These are phyloP conservation scores for Lasioglossum morio DNA, from an alignment of 2,888 invertebrate species.

Conservation along the genomic window DNA sequence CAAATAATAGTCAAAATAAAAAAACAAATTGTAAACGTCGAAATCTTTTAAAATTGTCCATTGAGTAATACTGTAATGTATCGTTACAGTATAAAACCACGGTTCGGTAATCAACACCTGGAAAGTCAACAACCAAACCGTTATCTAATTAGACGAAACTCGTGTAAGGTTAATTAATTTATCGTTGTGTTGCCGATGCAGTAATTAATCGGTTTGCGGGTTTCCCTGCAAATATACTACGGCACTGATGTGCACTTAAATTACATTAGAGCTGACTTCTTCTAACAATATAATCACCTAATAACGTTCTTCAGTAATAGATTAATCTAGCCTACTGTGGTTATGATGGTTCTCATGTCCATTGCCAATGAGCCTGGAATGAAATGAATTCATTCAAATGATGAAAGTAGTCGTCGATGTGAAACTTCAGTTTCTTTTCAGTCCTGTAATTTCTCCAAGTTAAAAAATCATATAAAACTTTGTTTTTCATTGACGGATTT, in stretches of 20 bases:
- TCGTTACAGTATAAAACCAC: not conserved
- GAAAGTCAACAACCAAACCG: not conserved
- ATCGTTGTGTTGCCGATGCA: not conserved
- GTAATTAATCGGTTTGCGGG: not conserved
- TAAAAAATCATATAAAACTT: not conserved
- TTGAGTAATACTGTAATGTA: too few relatives aligned
- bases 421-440: not conserved
- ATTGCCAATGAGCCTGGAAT: not conserved
- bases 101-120: not conserved
- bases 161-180: slow-evolving; percentile 1
- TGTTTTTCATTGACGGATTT: not conserved
- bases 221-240: slow-evolving; percentile 3
- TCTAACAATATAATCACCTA: not conserved
- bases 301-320: not conserved
- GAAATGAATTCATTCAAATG: not conserved
- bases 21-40: not conserved
- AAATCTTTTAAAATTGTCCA: not conserved
- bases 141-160: not conserved
- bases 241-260: not conserved
- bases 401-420: not conserved
- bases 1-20: not conserved
- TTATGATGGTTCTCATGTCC: not conserved
- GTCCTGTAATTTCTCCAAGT: not conserved
- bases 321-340: not conserved
- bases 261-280: slow-evolving; percentile 22